Base-by-base conservation (phyloP, 2,888 invertebrate species). In the Thereva unica region DNA sequence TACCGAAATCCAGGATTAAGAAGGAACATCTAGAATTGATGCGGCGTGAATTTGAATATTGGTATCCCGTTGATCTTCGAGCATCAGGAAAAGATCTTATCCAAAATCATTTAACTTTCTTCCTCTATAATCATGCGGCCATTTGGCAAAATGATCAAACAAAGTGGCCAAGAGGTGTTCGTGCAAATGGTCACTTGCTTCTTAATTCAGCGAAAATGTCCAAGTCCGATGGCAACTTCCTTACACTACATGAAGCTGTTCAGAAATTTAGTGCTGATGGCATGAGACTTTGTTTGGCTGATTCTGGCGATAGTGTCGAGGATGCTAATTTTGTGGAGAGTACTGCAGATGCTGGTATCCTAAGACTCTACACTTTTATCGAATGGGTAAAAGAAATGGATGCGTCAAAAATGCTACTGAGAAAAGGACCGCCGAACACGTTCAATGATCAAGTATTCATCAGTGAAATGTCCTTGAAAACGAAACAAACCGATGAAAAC, bases 121-220 rank as follows among this genome's bases (percentile, higher is more conserved):
- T 87, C 77, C 86, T 99, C 66, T 99, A 97, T 82, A 96, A 94
- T 78, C 99, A 99, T 77, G 89, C 89, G 71, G 98, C 99, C 0
- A 94, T 99, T 63, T 99, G 99, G 99, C 90, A 92, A 0, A 84
- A 91, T 0, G 89, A 95, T 73, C 85, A 88, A 71, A 85, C 86
- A 55, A 89, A 90, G 76, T 97, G 95, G 96, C 99, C 99, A 0
- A 86, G 85, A 78, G 89, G 89, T 45, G 74, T 79, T 70, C 84
- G 99, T 67, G 97, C 95, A 0, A 99, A 99, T 81, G 99, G 99
- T 0, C 97, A 97, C 81, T 83, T 99, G 12, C 83, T 99, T 78
- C 83, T 99, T 52, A 99, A 99, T 79, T 97, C 97, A 0, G 89
- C 95, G 4, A 99, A 99, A 86, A 99, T 99, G 99, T 97, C 98